phyloP scores from a whole-genome alignment of 1,140 invertebrate species.

The Procambarus virginalis region DNA sequence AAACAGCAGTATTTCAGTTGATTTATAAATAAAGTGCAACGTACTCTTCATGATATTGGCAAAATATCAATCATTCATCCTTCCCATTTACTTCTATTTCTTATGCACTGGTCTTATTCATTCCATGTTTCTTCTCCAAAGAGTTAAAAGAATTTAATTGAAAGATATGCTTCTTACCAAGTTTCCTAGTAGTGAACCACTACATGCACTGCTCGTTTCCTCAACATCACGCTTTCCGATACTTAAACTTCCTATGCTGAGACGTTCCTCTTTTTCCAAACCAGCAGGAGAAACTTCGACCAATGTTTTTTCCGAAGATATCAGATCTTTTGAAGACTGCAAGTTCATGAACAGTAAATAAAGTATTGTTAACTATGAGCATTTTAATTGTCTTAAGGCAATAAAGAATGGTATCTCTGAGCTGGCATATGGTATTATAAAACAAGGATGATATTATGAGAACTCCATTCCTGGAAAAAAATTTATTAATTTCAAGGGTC shows the following conservation, averaged over 20 bases:
- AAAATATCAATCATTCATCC: too few relatives aligned
- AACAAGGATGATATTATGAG: neutral
- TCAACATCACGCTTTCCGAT: conserved; percentile 48
- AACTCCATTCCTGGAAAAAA: too few relatives aligned
- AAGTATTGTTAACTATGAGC: too few relatives aligned
- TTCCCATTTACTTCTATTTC: too few relatives aligned
- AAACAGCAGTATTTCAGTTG: too few relatives aligned
- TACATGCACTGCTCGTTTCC: conserved; percentile 57
- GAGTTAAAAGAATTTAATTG: too few relatives aligned
- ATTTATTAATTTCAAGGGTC: too few relatives aligned
- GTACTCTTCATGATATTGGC: too few relatives aligned
- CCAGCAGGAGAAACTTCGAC: conserved; percentile 19
- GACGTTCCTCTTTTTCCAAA: conserved; percentile 41
- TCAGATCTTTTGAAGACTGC: conserved; percentile 39
- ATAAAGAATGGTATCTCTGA: neutral
- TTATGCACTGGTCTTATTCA: too few relatives aligned
- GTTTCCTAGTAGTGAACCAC: conserved; percentile 63
- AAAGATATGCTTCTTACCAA: conserved; percentile 25
- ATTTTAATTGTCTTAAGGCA: neutral
- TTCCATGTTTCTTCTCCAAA: too few relatives aligned
- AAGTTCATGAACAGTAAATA: neutral
- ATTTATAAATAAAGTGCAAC: too few relatives aligned
- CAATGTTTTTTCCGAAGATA: conserved; percentile 11
- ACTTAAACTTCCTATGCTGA: conserved; percentile 37
- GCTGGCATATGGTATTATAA: neutral